phyloP scores from a whole-genome alignment of 2,113 vertebrate species.

The Blennius ocellaris region DNA sequence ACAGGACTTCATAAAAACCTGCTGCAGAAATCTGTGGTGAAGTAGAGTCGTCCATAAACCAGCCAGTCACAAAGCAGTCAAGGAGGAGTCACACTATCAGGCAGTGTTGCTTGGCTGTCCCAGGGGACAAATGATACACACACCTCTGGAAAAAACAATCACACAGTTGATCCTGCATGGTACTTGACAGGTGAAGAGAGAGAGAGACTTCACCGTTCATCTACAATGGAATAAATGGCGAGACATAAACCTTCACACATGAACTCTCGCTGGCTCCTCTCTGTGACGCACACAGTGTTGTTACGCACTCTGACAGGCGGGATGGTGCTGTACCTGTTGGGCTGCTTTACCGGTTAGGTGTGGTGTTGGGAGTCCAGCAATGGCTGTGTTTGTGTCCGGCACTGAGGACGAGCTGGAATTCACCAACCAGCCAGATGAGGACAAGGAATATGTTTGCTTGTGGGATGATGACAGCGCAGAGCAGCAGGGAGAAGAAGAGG shows the following conservation, averaged over 20 bases:
- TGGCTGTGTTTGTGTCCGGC: conserved; percentile 54
- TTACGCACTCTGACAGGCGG: conserved; percentile 21
- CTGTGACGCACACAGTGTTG: background rate
- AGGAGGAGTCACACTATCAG: conserved; percentile 63
- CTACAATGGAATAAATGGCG: conserved; percentile 26
- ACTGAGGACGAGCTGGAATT: conserved; percentile 45
- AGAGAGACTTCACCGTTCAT: conserved; percentile 6
- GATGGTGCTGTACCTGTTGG: conserved; percentile 41
- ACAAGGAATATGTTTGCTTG: conserved; percentile 50
- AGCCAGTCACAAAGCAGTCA: conserved; percentile 48
- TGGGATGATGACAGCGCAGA: conserved; percentile 33
- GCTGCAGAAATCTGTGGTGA: background rate
- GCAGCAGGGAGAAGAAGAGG: conserved; percentile 42
- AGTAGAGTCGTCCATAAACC: conserved; percentile 48
- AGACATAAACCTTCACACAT: background rate
- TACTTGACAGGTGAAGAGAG: conserved; percentile 1
- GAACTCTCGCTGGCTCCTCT: background rate
- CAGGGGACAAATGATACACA: conserved; percentile 53
- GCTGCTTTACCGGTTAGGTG: conserved; percentile 27
- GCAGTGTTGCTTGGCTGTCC: conserved; percentile 21
- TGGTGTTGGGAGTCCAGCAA: conserved; percentile 38
- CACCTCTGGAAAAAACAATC: conserved; percentile 28
- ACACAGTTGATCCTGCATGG: conserved; percentile 13
- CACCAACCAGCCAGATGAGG: conserved; percentile 28
- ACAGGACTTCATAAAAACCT: background rate